Conservation (phyloP, 2,113 vertebrate species). For the Astur gentilis region DNA sequence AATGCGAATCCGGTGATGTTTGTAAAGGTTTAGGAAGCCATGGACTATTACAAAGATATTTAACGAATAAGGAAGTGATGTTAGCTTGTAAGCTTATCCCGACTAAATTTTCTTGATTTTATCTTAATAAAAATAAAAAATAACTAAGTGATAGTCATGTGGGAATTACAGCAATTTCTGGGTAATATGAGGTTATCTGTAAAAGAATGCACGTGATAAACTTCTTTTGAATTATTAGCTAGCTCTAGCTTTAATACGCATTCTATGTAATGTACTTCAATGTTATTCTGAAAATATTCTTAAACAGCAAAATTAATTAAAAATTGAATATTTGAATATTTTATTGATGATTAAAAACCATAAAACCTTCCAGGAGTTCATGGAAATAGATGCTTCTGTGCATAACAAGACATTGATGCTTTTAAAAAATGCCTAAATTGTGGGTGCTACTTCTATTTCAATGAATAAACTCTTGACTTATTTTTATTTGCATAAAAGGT, state of each 20-base stretch:
- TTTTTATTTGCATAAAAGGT: neutral
- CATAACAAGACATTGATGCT: neutral
- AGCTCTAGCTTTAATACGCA: neutral
- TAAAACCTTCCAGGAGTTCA: constrained; percentile 40
- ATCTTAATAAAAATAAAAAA: neutral
- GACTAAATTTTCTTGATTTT: neutral
- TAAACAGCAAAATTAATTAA: constrained; percentile 7
- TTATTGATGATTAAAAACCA: constrained; percentile 26
- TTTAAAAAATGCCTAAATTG: neutral
- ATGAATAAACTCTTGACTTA: neutral
- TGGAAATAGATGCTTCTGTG: neutral
- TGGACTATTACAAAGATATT: neutral
- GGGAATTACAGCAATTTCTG: neutral
- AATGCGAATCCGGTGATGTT: neutral
- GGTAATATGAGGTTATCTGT: neutral
- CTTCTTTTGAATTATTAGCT: neutral
- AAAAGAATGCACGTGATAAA: neutral
- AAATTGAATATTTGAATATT: constrained; percentile 52
- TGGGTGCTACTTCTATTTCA: neutral
- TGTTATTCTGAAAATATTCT: neutral
- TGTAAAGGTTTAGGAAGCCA: neutral
- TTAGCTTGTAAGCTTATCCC: neutral
- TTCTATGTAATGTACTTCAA: neutral
- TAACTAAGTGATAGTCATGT: neutral
- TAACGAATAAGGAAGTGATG: neutral